A percentile compares a stretch with the other conserved stretches of the same genome.
Evolutionary conservation across 2,888 invertebrate genomes (phyloP).

Genomic region (Hypercompe scribonia): DNA sequence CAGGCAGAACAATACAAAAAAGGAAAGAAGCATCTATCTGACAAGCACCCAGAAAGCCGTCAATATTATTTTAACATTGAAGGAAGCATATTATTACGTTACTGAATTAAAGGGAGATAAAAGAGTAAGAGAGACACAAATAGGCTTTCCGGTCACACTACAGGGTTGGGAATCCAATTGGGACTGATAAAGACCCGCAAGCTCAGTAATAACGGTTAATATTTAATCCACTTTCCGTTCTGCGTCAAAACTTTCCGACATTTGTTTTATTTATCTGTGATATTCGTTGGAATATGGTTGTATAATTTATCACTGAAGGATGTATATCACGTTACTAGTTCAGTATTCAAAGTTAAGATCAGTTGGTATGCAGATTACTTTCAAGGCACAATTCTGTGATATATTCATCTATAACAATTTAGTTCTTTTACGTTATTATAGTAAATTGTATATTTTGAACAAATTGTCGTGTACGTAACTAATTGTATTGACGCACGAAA

Average conservation of each 20-base stretch:
- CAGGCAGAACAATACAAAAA: neutral
- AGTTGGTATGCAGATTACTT: neutral
- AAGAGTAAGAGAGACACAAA: neutral
- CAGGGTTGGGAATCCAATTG: constrained; percentile 13
- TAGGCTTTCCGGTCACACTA: constrained; percentile 2
- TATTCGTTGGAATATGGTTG: neutral
- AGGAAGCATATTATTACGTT: neutral
- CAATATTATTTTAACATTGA: neutral
- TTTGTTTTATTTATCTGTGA: neutral
- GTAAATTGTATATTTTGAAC: neutral
- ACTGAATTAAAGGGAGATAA: neutral
- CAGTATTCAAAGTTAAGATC: neutral
- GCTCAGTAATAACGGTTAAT: constrained; percentile 8
- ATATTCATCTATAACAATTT: neutral
- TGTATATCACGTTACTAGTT: neutral
- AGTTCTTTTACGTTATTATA: neutral
- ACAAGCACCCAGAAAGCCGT: neutral
- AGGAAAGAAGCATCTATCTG: neutral
- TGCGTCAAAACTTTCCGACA: constrained; percentile 12
- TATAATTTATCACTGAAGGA: neutral
- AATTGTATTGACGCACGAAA: neutral
- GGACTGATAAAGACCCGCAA: constrained; percentile 11
- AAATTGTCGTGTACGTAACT: neutral
- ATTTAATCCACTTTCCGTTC: constrained; percentile 14
- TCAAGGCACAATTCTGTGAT: neutral